Percentiles rank a stretch among this genome's conserved stretches.
These are phyloP conservation scores for Synergus umbraculus DNA, from an alignment of 2,888 invertebrate genomes.

Conservation along the genomic window DNA sequence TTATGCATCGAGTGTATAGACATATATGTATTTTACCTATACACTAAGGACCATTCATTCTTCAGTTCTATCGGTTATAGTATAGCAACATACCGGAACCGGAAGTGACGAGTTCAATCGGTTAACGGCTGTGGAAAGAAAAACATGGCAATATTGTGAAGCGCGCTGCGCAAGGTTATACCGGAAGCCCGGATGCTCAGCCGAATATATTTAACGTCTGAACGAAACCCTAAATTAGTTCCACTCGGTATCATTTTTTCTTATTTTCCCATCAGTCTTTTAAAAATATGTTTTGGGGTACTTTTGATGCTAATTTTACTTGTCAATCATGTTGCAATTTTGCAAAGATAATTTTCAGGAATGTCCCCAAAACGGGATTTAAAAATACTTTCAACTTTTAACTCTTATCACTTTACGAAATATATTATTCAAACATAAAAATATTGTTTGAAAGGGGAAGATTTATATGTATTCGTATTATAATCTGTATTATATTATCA, in stretches of 20 bases:
- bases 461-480: too few species aligned
- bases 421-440: too few species aligned
- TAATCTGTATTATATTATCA: too few species aligned
- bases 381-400: too few species aligned
- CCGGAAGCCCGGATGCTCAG: slow-evolving; percentile 52
- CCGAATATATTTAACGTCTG: slow-evolving; percentile 35
- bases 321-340: too few species aligned
- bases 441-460: too few species aligned
- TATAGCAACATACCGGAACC: slow-evolving; percentile 53
- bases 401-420: too few species aligned
- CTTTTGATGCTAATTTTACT: too few species aligned
- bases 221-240: slow-evolving; percentile 27
- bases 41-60: slow-evolving; percentile 42
- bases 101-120: slow-evolving; percentile 61
- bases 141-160: slow-evolving; percentile 56
- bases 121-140: slow-evolving; percentile 52
- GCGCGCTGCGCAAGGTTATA: slow-evolving; percentile 50
- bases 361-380: too few species aligned
- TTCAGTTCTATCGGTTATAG: slow-evolving; percentile 28
- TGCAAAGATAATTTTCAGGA: too few species aligned
- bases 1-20: not conserved
- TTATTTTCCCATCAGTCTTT: not conserved
- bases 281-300: too few species aligned
- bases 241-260: slow-evolving; percentile 19
- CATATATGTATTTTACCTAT: not conserved